phyloP scores from a whole-genome alignment of 1,140 invertebrate genomes.

The Drosophila littoralis region DNA sequence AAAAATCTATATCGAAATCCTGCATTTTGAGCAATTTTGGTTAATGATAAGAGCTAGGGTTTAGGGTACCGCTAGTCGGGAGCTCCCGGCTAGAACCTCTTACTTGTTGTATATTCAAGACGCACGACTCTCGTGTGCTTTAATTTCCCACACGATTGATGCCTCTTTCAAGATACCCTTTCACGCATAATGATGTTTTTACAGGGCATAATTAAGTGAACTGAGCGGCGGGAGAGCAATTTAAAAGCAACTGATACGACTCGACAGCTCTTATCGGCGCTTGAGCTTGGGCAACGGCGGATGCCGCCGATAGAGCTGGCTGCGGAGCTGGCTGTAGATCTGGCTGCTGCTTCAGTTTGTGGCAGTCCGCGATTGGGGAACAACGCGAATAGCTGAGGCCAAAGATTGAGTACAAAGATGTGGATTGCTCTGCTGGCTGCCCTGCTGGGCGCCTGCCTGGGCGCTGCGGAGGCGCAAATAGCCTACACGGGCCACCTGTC shows the following conservation, averaged over 20 bases:
- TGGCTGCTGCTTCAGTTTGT: conserved; percentile 31
- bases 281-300: conserved; percentile 35
- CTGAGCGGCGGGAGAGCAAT: conserved; percentile 57
- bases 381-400: conserved; percentile 4
- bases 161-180: neutral
- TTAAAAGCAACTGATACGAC: conserved; percentile 46
- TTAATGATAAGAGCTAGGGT: too few species aligned
- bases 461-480: conserved; percentile 40
- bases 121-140: too few species aligned
- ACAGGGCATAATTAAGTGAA: conserved; percentile 32
- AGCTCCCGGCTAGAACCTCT: too few species aligned
- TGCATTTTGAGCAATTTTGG: too few species aligned
- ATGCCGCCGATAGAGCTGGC: conserved; percentile 30
- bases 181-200: neutral
- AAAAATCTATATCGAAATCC: too few species aligned
- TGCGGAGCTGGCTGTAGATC: neutral
- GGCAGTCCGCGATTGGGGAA: conserved; percentile 16
- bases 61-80: too few species aligned
- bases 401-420: conserved; percentile 6
- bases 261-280: conserved; percentile 55
- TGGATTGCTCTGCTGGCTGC: conserved; percentile 13
- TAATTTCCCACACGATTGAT: too few species aligned
- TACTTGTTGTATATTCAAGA: too few species aligned
- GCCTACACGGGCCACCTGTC: conserved; percentile 61
- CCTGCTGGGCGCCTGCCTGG: conserved; percentile 17